Conservation (phyloP, 2,113 vertebrate genomes). For the Barbus barbus region DNA sequence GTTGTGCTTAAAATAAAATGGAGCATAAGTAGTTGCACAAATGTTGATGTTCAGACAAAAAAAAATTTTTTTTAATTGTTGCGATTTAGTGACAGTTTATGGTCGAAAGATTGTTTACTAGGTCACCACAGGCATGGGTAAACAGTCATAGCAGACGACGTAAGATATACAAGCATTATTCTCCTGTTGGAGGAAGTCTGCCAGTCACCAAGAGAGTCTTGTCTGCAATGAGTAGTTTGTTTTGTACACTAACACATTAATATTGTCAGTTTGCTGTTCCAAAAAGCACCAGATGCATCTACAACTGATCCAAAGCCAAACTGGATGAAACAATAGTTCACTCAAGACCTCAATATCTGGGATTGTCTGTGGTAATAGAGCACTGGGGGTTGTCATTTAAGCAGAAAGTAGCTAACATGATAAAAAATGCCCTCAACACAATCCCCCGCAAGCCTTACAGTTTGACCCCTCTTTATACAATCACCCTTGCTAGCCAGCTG, state of each 20-base stretch:
- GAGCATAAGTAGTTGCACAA: background rate
- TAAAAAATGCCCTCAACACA: background rate
- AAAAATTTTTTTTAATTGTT: background rate
- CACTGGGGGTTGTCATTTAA: background rate
- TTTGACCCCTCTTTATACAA: conserved; percentile 26
- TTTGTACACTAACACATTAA: conserved; percentile 2
- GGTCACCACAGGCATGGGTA: conserved; percentile 69
- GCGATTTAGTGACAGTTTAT: background rate
- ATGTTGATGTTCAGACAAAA: background rate
- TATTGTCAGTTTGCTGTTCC: conserved; percentile 24
- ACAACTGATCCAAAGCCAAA: background rate
- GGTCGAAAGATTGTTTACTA: conserved; percentile 2
- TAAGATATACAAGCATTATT: conserved; percentile 79
- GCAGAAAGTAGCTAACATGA: background rate
- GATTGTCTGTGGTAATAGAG: background rate
- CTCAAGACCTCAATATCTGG: background rate
- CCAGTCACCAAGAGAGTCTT: conserved; percentile 62
- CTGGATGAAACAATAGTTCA: background rate
- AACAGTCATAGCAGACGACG: conserved; percentile 78
- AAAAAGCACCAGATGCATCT: background rate
- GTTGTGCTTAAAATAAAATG: background rate
- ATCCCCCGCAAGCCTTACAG: conserved; percentile 11
- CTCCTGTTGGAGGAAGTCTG: conserved; percentile 72
- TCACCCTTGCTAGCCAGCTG: conserved; percentile 9
- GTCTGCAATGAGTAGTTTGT: conserved; percentile 33